phyloP scores from a whole-genome alignment of 2,113 vertebrate genomes.

The Eublepharis macularius region DNA sequence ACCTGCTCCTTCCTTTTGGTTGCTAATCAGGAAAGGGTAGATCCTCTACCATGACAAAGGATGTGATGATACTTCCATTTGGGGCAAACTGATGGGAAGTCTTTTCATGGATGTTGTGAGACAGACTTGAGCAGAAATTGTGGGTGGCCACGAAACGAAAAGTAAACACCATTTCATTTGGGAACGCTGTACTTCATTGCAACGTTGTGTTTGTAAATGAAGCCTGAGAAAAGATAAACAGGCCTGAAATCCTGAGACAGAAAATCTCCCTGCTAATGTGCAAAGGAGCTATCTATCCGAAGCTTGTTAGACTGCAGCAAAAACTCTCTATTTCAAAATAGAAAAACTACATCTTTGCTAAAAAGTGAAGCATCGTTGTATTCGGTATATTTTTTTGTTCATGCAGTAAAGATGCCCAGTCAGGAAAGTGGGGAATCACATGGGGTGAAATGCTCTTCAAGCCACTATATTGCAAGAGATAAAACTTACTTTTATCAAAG shows the following conservation, averaged over 20 bases:
- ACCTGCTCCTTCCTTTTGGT: not conserved
- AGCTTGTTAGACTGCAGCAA: not conserved
- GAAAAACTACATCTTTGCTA: not conserved
- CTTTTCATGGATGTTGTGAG: conserved; percentile 18
- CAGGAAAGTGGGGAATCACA: no score
- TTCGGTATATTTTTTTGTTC: no score
- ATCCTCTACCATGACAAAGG: conserved; percentile 11
- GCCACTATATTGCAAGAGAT: no score
- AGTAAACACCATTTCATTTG: conserved; percentile 57
- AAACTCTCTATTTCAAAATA: not conserved
- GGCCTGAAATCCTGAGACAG: conserved; percentile 24
- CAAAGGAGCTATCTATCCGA: conserved; percentile 16
- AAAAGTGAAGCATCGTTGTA: accelerated
- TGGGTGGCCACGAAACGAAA: conserved; percentile 54
- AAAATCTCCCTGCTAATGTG: conserved; percentile 26
- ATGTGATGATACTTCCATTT: conserved; percentile 17
- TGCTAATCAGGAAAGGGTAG: not conserved
- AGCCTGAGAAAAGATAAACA: conserved; percentile 67
- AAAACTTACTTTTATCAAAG: no score
- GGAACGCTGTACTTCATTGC: conserved; percentile 36
- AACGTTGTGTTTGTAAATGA: conserved; percentile 64
- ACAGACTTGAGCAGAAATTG: conserved; percentile 36
- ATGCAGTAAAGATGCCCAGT: no score
- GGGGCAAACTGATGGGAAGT: conserved; percentile 31
- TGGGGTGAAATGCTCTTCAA: no score